phyloP scores from a whole-genome alignment of 64 coral and sea anemone species.

The Trachythela sp. region DNA sequence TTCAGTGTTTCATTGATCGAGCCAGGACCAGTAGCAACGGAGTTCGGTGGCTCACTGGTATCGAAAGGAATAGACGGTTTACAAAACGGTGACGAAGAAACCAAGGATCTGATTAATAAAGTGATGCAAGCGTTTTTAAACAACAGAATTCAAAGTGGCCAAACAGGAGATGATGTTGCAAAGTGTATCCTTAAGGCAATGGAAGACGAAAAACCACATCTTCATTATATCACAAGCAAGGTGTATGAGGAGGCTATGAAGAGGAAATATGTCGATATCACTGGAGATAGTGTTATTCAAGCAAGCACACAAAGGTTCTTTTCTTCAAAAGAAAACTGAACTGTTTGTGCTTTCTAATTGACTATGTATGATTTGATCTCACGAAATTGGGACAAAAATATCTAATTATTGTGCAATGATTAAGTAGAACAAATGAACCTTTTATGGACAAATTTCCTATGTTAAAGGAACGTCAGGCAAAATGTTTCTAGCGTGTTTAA shows the following conservation, averaged over 20 bases:
- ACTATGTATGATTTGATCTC: too few relatives aligned
- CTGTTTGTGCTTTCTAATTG: too few relatives aligned
- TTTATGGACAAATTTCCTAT: too few relatives aligned
- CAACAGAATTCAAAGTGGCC: neutral
- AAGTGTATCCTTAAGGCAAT: neutral
- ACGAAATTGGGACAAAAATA: too few relatives aligned
- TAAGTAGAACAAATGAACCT: too few relatives aligned
- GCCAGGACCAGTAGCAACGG: neutral
- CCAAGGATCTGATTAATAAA: neutral
- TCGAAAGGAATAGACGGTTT: neutral
- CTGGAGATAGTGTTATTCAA: neutral
- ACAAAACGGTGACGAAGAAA: neutral
- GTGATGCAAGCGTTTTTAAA: neutral
- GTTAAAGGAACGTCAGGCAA: too few relatives aligned
- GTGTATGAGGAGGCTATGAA: neutral
- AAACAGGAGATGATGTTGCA: neutral
- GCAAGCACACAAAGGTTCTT: neutral
- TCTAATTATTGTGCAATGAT: too few relatives aligned
- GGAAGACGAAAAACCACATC: neutral
- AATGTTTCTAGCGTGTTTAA: too few relatives aligned
- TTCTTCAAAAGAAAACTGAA: neutral
- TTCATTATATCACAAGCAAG: neutral
- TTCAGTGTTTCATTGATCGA: neutral
- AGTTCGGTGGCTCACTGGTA: neutral
- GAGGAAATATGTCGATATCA: neutral